Conservation (phyloP, 2,888 invertebrate genomes). For the Rhimphoctona megacephalus region DNA sequence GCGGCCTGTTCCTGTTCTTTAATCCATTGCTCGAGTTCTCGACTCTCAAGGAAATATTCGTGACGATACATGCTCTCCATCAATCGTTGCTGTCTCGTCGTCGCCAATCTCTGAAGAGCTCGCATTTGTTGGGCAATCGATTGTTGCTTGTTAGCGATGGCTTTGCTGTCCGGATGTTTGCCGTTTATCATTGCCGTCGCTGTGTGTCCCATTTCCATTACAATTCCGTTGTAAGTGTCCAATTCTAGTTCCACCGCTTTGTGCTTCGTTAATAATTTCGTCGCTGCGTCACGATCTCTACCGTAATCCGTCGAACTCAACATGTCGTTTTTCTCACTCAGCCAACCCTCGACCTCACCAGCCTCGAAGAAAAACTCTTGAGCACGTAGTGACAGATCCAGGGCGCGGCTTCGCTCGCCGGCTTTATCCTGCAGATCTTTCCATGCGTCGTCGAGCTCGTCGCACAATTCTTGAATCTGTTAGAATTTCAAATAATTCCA, state of each 20-base stretch:
- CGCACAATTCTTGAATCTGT: slow-evolving; percentile 91
- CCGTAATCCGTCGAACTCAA: slow-evolving; percentile 94
- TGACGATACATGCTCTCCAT: slow-evolving; percentile 96
- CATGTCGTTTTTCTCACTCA: slow-evolving; percentile 94
- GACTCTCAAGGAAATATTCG: slow-evolving; percentile 95
- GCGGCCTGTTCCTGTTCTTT: slow-evolving; percentile 95
- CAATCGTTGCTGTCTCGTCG: slow-evolving; percentile 92
- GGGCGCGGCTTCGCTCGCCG: slow-evolving; percentile 89
- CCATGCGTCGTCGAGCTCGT: slow-evolving; percentile 91
- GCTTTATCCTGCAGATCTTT: slow-evolving; percentile 90
- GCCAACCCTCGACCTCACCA: slow-evolving; percentile 96
- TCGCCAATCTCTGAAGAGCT: slow-evolving; percentile 92
- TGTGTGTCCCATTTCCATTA: slow-evolving; percentile 96
- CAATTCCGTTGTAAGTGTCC: slow-evolving; percentile 96
- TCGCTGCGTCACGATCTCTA: slow-evolving; percentile 95
- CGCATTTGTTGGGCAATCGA: slow-evolving; percentile 92
- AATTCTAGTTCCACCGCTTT: slow-evolving; percentile 97
- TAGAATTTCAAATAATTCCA: not conserved
- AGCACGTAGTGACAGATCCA: slow-evolving; percentile 94
- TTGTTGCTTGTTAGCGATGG: slow-evolving; percentile 91
- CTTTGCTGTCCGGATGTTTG: slow-evolving; percentile 93
- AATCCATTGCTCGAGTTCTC: slow-evolving; percentile 96
- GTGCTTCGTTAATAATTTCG: slow-evolving; percentile 97
- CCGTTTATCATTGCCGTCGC: slow-evolving; percentile 93
- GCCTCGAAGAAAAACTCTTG: slow-evolving; percentile 97